Conservation (phyloP, 23 tunicate species). For the Trididemnum clinides region DNA sequence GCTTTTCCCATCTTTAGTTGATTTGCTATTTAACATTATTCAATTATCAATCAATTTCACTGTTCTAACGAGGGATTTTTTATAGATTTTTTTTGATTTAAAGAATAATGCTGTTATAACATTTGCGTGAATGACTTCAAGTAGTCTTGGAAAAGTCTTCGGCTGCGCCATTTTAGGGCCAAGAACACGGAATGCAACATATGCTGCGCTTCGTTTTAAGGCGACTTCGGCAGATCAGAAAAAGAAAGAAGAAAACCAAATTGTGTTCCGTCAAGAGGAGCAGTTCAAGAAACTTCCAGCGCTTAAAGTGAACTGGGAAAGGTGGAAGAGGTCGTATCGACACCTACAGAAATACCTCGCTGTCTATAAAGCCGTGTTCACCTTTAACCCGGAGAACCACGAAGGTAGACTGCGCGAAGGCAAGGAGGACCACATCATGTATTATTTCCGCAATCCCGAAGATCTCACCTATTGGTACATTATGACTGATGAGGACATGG, state of each 20-base stretch:
- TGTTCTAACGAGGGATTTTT: too few relatives aligned
- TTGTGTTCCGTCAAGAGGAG: slow-evolving; percentile 34
- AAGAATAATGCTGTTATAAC: too few relatives aligned
- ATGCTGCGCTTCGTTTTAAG: not conserved
- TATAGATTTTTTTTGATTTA: too few relatives aligned
- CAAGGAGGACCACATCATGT: slow-evolving; percentile 65
- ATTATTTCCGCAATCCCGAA: slow-evolving; percentile 54
- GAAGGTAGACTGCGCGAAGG: not conserved
- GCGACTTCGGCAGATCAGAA: not conserved
- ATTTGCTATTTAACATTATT: too few relatives aligned
- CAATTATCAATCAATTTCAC: too few relatives aligned
- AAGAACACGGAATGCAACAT: too few relatives aligned
- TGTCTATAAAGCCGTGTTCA: not conserved
- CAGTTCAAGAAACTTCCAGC: not conserved
- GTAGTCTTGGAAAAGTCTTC: too few relatives aligned
- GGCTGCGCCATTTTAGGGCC: too few relatives aligned
- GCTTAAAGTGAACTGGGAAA: slow-evolving; percentile 30
- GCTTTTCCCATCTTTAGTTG: too few relatives aligned
- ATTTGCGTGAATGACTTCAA: too few relatives aligned
- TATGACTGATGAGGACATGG: slow-evolving; percentile 87
- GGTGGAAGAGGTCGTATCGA: slow-evolving; percentile 28
- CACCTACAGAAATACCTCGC: not conserved
- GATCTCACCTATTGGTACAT: slow-evolving; percentile 86
- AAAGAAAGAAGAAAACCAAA: not conserved
- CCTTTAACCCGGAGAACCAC: not conserved